Percentiles rank a stretch among this genome's conserved stretches.
Conservation (phyloP, 2,888 invertebrate genomes). For the Pterobdella sp. region DNA sequence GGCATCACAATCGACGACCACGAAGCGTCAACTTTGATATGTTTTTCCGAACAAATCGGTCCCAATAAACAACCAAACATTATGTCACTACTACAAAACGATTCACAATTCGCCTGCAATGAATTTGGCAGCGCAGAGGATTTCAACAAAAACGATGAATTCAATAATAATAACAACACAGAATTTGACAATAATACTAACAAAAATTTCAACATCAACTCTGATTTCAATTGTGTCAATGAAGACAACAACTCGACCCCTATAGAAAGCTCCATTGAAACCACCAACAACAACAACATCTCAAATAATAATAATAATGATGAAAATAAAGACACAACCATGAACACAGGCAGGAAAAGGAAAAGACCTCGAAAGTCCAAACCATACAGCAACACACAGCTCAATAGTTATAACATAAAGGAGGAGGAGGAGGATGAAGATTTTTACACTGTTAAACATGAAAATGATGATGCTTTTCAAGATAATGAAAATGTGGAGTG, state of each 20-base stretch:
- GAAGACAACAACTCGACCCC: conserved; percentile 1
- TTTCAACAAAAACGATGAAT: too few species aligned
- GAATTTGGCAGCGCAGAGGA: neutral
- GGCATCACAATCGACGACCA: conserved; percentile 32
- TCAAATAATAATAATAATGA: neutral
- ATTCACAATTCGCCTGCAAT: neutral
- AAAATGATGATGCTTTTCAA: neutral
- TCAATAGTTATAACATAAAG: neutral
- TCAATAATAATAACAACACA: too few species aligned
- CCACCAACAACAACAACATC: neutral
- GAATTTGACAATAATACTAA: too few species aligned
- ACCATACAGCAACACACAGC: conserved; percentile 9
- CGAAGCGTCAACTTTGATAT: conserved; percentile 30
- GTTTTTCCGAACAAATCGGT: conserved; percentile 28
- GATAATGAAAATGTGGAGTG: neutral
- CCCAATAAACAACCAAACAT: neutral
- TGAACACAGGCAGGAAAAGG: neutral
- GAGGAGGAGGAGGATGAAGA: neutral
- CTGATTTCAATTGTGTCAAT: too few species aligned
- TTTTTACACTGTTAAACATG: neutral
- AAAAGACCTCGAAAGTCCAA: conserved; percentile 4
- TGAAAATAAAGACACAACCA: neutral
- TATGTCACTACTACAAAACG: neutral
- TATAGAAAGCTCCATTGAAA: neutral
- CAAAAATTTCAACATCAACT: too few species aligned